These are phyloP conservation scores for Ephialtes manifestator DNA, from an alignment of 2,888 invertebrate genomes.

Conservation along the genomic window DNA sequence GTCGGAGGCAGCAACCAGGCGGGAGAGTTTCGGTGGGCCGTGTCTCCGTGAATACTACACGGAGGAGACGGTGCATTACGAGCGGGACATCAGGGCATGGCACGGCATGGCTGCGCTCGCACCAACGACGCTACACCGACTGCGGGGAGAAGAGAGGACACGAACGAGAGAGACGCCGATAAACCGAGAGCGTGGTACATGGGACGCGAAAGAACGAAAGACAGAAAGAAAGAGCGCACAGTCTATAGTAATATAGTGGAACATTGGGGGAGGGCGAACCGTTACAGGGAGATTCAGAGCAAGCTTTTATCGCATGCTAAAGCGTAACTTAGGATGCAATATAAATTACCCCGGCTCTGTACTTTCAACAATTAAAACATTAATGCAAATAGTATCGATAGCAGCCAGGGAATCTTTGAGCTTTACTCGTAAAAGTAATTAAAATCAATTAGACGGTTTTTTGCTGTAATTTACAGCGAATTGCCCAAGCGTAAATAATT, in stretches of 20 bases:
- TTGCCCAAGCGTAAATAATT: too few relatives aligned
- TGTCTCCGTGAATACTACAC: conserved; percentile 76
- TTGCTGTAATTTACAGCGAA: too few relatives aligned
- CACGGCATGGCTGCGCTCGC: conserved; percentile 73
- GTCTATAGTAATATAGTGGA: conserved; percentile 54
- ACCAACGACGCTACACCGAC: conserved; percentile 46
- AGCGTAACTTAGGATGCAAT: neutral
- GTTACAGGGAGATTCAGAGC: conserved; percentile 41
- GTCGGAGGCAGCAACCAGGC: conserved; percentile 43
- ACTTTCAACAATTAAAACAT: neutral
- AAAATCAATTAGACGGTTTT: too few relatives aligned
- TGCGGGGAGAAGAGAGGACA: conserved; percentile 33
- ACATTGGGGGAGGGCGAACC: conserved; percentile 24
- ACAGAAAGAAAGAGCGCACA: conserved; percentile 55
- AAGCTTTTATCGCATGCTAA: conserved; percentile 8
- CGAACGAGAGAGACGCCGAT: conserved; percentile 17
- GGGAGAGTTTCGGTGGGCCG: conserved; percentile 72
- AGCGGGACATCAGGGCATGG: conserved; percentile 77
- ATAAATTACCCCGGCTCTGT: neutral
- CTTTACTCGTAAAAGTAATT: too few relatives aligned
- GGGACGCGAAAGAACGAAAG: conserved; percentile 60
- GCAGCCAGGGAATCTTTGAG: neutral
- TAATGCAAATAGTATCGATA: neutral
- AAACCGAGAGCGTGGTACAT: conserved; percentile 32
- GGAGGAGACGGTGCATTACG: conserved; percentile 67